A percentile compares a stretch with the other conserved stretches of the same genome.
Conservation (phyloP, 2,888 invertebrate species). For the Doris montereyensis region DNA sequence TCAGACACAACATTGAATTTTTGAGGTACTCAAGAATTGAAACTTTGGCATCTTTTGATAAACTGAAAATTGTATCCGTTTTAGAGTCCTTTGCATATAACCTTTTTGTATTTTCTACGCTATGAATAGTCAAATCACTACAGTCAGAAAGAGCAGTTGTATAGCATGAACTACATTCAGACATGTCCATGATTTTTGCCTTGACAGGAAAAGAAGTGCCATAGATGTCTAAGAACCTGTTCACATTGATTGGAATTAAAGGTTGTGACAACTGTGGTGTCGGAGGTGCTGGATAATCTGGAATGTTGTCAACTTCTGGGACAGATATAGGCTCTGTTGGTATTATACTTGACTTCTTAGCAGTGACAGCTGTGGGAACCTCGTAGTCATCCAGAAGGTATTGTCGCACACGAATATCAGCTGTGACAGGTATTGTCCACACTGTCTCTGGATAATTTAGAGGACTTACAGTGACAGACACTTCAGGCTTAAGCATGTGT, state of each 20-base stretch:
- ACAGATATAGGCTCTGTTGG: background rate
- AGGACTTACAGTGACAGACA: constrained; percentile 54
- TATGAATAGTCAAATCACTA: no score
- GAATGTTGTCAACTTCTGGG: constrained; percentile 3
- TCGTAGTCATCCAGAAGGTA: constrained; percentile 46
- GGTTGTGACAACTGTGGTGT: constrained; percentile 12
- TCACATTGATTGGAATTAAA: constrained; percentile 27
- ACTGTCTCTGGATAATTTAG: constrained; percentile 51
- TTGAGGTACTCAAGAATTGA: constrained; percentile 53
- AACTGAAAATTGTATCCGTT: constrained; percentile 46
- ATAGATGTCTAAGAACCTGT: constrained; percentile 32
- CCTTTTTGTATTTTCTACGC: constrained; percentile 51
- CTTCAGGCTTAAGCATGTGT: constrained; percentile 53
- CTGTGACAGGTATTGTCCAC: constrained; percentile 54
- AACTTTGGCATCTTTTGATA: constrained; percentile 52
- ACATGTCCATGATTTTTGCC: constrained; percentile 21
- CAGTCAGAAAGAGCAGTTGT: no score
- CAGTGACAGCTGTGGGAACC: constrained; percentile 36
- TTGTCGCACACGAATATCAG: constrained; percentile 46
- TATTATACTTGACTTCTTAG: background rate
- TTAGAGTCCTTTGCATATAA: constrained; percentile 52
- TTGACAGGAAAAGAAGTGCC: constrained; percentile 28
- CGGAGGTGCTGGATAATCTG: constrained; percentile 22
- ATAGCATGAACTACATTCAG: constrained; percentile 18
- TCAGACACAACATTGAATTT: constrained; percentile 52